Evolutionary conservation across 2,113 vertebrate genomes (phyloP).

Genomic region (Chloroceryle aenea): DNA sequence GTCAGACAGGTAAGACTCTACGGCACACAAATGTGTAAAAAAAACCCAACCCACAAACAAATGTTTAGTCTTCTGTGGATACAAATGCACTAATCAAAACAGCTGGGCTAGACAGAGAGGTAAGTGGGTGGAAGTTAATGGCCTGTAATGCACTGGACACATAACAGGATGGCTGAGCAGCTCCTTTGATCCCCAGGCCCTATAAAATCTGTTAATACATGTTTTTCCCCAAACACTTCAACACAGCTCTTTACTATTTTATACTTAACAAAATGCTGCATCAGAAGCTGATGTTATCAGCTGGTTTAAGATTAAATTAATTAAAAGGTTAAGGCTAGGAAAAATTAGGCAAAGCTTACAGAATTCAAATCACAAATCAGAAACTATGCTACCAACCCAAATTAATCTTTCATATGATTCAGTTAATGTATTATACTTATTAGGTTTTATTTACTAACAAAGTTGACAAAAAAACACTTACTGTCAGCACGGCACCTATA

Average conservation of each 20-base stretch:
- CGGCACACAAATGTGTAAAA: not conserved
- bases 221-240: not conserved
- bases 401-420: not conserved
- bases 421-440: not conserved
- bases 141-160: not conserved
- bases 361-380: slow-evolving; percentile 15
- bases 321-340: not conserved
- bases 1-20: not conserved
- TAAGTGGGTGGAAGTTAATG: not conserved
- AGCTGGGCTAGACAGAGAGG: not conserved
- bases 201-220: not conserved
- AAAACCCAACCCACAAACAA: not conserved
- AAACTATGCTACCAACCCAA: slow-evolving; percentile 7
- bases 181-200: not conserved
- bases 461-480: not conserved
- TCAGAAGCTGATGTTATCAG: not conserved
- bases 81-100: not conserved
- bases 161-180: not conserved
- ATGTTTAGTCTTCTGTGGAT: not conserved
- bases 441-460: slow-evolving; percentile 15
- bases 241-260: not conserved
- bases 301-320: not conserved
- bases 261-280: not conserved
- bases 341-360: not conserved
- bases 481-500: not conserved